Evolutionary conservation across 23 tunicate species (phyloP).

Genomic region (Diplosoma virens): DNA sequence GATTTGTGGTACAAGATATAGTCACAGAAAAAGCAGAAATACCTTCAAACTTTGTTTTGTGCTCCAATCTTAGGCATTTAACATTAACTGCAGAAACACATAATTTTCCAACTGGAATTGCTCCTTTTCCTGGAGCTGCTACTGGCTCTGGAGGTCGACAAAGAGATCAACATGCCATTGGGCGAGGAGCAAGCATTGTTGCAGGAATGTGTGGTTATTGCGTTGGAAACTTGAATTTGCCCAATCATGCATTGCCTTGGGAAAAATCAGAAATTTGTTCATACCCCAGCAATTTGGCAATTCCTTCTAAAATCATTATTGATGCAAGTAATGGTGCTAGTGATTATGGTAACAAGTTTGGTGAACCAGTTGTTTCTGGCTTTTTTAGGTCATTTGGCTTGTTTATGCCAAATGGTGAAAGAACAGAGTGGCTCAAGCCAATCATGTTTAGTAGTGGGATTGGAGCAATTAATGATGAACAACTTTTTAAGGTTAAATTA

Average conservation of each 20-base stretch:
- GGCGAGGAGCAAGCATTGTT: constrained; percentile 62
- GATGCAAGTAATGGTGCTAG: constrained; percentile 93
- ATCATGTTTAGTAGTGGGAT: constrained; percentile 94
- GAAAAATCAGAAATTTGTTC: constrained; percentile 44
- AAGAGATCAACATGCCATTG: constrained; percentile 91
- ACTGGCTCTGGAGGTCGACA: constrained; percentile 96
- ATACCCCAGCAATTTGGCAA: constrained; percentile 34
- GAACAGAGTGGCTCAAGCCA: constrained; percentile 83
- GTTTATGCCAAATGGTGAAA: constrained; percentile 33
- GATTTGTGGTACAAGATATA: constrained; percentile 43
- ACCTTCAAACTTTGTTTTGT: constrained; percentile 7
- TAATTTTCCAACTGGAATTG: constrained; percentile 93
- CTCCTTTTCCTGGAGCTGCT: constrained; percentile 93
- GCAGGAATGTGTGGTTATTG: constrained; percentile 88
- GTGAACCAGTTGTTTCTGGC: constrained; percentile 81
- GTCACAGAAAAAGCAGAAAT: constrained; percentile 12
- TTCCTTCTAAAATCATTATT: constrained; percentile 40
- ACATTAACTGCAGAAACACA: constrained; percentile 91
- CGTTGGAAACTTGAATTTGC: constrained; percentile 66
- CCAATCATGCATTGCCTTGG: constrained; percentile 47
- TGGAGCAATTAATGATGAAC: constrained; percentile 45
- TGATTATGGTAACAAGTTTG: constrained; percentile 87
- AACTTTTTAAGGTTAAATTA: constrained; percentile 42
- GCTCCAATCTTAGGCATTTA: constrained; percentile 29
- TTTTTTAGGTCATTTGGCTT: constrained; percentile 77